phyloP scores from a whole-genome alignment of 2,797 vertebrate species.

The Sebastes jordani region DNA sequence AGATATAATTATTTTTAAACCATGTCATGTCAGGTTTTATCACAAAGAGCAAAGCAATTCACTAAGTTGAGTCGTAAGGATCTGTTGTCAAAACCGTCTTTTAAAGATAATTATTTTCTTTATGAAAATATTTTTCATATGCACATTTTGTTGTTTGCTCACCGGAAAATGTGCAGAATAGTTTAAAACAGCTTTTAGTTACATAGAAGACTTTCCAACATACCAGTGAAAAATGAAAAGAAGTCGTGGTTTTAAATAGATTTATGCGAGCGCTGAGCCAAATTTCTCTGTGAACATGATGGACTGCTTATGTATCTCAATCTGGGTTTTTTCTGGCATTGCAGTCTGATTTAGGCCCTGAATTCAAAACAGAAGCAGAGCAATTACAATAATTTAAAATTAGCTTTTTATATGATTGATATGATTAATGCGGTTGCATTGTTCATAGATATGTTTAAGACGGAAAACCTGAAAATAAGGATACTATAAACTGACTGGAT shows the following conservation, averaged over 20 bases:
- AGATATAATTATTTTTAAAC: neutral
- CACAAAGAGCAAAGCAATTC: neutral
- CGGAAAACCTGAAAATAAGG: neutral
- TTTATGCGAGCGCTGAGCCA: neutral
- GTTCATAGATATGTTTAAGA: neutral
- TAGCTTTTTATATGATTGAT: neutral
- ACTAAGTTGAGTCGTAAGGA: neutral
- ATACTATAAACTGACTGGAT: neutral
- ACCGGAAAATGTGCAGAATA: neutral
- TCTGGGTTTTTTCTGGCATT: neutral
- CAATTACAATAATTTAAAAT: neutral
- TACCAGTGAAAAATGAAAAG: neutral
- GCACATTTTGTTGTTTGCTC: neutral
- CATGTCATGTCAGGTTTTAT: neutral
- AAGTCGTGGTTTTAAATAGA: neutral
- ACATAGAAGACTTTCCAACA: neutral
- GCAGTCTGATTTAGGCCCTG: neutral
- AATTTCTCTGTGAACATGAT: neutral
- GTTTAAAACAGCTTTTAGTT: neutral
- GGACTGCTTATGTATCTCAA: neutral
- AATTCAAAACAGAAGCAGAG: neutral
- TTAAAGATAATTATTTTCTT: neutral
- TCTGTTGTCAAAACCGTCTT: neutral
- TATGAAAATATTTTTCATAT: neutral
- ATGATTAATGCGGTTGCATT: neutral